Percentiles rank a stretch among this genome's conserved stretches.
These are phyloP conservation scores for Poeciliopsis turrubarensis DNA, from an alignment of 2,113 vertebrate species.

Conservation along the genomic window DNA sequence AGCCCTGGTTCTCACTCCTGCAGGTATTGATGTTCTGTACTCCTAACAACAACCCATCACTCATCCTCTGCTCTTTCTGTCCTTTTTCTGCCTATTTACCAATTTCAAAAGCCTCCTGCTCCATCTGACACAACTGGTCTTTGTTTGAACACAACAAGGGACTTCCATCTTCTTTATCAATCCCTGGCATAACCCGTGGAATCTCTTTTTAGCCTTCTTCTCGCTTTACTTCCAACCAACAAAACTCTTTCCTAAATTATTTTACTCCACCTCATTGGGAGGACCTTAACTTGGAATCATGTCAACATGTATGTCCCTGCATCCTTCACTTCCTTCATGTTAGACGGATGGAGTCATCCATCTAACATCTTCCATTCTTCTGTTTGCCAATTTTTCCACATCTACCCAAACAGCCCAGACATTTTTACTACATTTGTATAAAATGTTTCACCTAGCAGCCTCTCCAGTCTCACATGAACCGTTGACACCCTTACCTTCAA, in stretches of 20 bases:
- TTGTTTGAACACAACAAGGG: background rate
- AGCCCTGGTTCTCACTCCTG: slow-evolving; percentile 92
- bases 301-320: background rate
- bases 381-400: background rate
- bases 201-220: background rate
- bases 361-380: background rate
- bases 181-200: background rate
- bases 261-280: background rate
- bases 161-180: background rate
- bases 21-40: slow-evolving; percentile 94
- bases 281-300: background rate
- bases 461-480: slow-evolving; percentile 3
- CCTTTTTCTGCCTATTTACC: background rate
- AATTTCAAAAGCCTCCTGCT: slow-evolving; percentile 27
- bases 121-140: slow-evolving; percentile 8
- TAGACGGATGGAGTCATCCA: too few relatives aligned
- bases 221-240: background rate
- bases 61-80: slow-evolving; percentile 18
- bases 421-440: too few relatives aligned
- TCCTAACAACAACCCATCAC: slow-evolving; percentile 76
- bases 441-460: background rate
- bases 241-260: background rate
- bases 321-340: background rate
- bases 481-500: background rate
- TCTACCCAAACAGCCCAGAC: background rate